phyloP scores from a whole-genome alignment of 2,113 vertebrate species.

The Rhizomys pruinosus region DNA sequence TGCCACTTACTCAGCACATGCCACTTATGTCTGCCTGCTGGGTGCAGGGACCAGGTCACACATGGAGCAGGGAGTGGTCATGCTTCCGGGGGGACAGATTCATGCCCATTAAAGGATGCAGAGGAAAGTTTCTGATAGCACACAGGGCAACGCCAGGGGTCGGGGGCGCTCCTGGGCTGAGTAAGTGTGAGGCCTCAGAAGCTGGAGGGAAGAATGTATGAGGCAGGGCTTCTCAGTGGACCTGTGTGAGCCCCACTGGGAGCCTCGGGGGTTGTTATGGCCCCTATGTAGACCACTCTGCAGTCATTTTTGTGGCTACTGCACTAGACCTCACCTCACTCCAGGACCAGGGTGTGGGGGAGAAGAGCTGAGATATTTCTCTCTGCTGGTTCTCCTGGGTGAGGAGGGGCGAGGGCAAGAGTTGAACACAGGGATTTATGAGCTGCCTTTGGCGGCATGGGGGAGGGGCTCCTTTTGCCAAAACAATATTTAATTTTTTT shows the following conservation, averaged over 20 bases:
- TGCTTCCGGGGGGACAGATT: background rate
- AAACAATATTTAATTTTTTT: constrained; percentile 82
- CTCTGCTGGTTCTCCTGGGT: constrained; percentile 47
- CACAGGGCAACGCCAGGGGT: background rate
- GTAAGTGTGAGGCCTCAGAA: background rate
- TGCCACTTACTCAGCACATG: background rate
- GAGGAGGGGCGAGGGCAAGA: constrained; percentile 68
- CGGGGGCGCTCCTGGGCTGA: background rate
- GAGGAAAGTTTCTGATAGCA: background rate
- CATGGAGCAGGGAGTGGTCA: background rate
- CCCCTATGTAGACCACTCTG: background rate
- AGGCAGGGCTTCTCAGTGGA: background rate
- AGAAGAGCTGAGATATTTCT: too few species aligned
- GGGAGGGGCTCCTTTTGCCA: constrained; percentile 72
- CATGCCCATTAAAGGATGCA: fast-evolving
- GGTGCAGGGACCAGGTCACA: background rate
- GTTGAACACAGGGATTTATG: constrained; percentile 78
- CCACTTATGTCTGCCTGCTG: background rate
- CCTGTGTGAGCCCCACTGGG: background rate
- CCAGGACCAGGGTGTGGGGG: background rate
- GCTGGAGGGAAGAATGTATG: fast-evolving
- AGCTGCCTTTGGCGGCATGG: constrained; percentile 49
- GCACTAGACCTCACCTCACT: constrained; percentile 32
- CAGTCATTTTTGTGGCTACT: constrained; percentile 19
- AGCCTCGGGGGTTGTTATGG: background rate